phyloP scores from a whole-genome alignment of 2,888 invertebrate genomes.

The Embidobia sp. region DNA sequence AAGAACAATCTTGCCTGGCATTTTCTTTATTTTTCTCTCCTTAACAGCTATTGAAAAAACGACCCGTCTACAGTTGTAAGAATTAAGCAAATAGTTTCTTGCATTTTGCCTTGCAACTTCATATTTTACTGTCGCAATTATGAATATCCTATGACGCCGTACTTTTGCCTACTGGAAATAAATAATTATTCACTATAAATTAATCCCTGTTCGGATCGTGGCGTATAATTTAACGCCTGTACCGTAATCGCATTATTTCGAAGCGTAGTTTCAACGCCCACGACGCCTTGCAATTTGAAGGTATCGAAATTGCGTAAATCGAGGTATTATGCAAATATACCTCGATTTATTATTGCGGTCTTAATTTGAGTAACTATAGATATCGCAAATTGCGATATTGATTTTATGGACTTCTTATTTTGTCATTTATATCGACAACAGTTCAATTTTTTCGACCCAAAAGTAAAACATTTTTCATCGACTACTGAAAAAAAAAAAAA shows the following conservation, averaged over 20 bases:
- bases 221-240: conserved; percentile 25
- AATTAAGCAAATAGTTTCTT: conserved; percentile 2
- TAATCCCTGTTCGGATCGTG: neutral
- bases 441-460: too few relatives aligned
- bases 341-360: too few relatives aligned
- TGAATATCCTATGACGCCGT: conserved; percentile 13
- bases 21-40: too few relatives aligned
- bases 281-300: conserved; percentile 10
- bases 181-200: conserved; percentile 37
- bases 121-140: conserved; percentile 25
- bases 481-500: too few relatives aligned
- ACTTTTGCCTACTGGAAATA: conserved; percentile 26
- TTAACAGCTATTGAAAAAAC: too few relatives aligned
- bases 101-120: conserved; percentile 22
- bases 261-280: conserved; percentile 39
- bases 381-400: too few relatives aligned
- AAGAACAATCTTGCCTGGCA: too few relatives aligned
- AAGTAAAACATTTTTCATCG: too few relatives aligned
- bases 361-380: too few relatives aligned
- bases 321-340: conserved; percentile 27
- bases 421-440: too few relatives aligned
- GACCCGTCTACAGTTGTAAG: too few relatives aligned
- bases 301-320: conserved; percentile 33
- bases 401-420: too few relatives aligned
- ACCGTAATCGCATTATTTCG: conserved; percentile 34